Base-by-base conservation (phyloP, 2,113 vertebrate genomes). In the Nothobranchius furzeri region DNA sequence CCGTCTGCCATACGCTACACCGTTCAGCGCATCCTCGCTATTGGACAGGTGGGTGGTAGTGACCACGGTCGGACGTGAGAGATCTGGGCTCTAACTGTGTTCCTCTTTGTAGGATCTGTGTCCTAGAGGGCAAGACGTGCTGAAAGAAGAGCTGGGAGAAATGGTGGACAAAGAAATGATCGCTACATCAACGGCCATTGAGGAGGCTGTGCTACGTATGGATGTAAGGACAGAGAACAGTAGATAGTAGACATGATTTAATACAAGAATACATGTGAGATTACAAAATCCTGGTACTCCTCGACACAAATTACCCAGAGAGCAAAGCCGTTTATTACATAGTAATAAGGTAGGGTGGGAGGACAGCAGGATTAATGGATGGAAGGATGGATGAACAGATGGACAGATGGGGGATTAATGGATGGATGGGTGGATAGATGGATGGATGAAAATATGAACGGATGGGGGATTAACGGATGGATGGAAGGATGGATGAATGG, bases 121-220 rank as follows among this genome's bases (percentile, higher is more conserved):
- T 12, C 95, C 95, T 2, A 94, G 79, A 70, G 94, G 95, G 1
- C 90, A 93, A 67, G 97, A 99, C 0, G 60, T 98, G 59, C 88
- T 89, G 51, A 95, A 96, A 68, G 95, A 95, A 50, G 95, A 97
- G 78, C 91, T 99, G 83, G 97, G 95, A 3, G 93, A 93, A 78
- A 76, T 99, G 83, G 98, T 99, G 80, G 96, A 99, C 83, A 95
- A 96, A 74, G 98, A 99, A 91, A 96, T 99, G 97, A 78, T 93
- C 0, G 94, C 96, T 0, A 98, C 98, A 0, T 95, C 96, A 0
- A 85, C 91, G 0, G 96, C 96, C 30, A 95, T 99, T 0, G 96
- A 98, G 76, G 88, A 93, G 0, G 97, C 97, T 0, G 93, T 95
- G 0, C 81, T 95, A 72, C 92, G 96, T 47, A 99, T 99, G 43